These are phyloP conservation scores for Drosophila murphyi DNA, from an alignment of 1,140 invertebrate species.

Conservation along the genomic window DNA sequence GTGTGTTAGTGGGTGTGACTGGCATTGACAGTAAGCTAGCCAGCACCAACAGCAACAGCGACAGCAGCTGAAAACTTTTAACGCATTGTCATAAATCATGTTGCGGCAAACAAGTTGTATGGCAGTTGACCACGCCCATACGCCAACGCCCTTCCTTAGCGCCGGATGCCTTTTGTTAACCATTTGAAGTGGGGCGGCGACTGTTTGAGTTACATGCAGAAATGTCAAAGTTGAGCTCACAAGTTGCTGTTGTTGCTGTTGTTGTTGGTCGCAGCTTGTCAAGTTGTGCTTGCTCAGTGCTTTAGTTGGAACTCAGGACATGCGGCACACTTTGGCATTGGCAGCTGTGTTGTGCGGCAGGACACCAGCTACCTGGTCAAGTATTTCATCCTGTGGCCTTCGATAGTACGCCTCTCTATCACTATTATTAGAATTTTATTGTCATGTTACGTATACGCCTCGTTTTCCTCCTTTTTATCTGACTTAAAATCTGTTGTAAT, in stretches of 20 bases:
- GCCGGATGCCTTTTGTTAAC: conserved; percentile 28
- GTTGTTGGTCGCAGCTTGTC: conserved; percentile 33
- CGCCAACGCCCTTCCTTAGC: conserved; percentile 8
- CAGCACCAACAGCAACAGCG: conserved; percentile 8
- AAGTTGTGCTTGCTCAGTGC: conserved; percentile 20
- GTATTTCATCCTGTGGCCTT: not conserved
- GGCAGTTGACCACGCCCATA: conserved; percentile 47
- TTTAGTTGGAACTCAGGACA: conserved; percentile 5
- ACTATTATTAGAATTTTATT: conserved; percentile 27
- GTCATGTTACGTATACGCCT: conserved; percentile 59
- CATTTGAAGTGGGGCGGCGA: conserved; percentile 24
- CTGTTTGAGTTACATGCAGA: conserved; percentile 34
- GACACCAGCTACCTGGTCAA: conserved; percentile 13
- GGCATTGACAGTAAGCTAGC: conserved; percentile 52
- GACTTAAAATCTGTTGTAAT: conserved; percentile 44
- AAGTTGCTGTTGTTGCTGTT: conserved; percentile 14
- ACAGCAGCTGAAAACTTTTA: conserved; percentile 52
- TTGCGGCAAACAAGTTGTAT: conserved; percentile 70
- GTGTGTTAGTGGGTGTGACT: conserved; percentile 19
- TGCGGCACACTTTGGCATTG: not conserved
- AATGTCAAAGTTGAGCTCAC: conserved; percentile 65
- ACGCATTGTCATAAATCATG: conserved; percentile 79
- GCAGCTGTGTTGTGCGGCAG: not conserved
- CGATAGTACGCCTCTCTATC: conserved; percentile 18
- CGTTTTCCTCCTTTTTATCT: conserved; percentile 31